Evolutionary conservation across 2,113 vertebrate genomes (phyloP).

Genomic region (Baryphthengus martii): DNA sequence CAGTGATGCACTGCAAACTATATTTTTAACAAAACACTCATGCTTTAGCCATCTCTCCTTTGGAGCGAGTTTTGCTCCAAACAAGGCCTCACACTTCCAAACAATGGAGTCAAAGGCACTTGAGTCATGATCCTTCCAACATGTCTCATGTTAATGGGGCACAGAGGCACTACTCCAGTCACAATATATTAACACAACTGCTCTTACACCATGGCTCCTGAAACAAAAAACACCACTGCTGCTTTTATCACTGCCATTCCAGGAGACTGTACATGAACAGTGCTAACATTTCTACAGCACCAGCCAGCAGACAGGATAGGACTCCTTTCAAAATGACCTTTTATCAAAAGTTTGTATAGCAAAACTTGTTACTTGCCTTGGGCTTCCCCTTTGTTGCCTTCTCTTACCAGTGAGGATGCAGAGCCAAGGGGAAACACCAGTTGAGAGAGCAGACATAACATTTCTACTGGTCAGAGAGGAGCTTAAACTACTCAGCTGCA

Average conservation of each 20-base stretch:
- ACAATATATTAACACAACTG: neutral
- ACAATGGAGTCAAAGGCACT: neutral
- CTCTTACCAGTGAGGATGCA: neutral
- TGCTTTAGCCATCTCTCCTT: neutral
- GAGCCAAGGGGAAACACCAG: neutral
- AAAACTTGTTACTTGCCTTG: neutral
- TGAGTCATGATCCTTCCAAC: neutral
- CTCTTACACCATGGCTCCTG: neutral
- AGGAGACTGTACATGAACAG: neutral
- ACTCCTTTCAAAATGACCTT: neutral
- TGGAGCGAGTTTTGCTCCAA: neutral
- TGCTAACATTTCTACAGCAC: neutral
- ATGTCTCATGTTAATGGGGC: neutral
- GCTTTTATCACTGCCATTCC: neutral
- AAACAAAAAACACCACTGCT: neutral
- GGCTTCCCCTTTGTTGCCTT: neutral
- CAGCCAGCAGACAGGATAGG: neutral
- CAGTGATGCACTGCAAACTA: constrained; percentile 19
- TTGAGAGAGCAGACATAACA: neutral
- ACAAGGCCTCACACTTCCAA: neutral
- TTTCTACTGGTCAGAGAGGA: neutral
- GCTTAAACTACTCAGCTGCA: neutral
- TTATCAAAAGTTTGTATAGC: neutral
- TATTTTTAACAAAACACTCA: neutral
- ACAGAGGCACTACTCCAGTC: neutral